phyloP scores from a whole-genome alignment of 2,888 invertebrate genomes.

The Folsomia manolachei region DNA sequence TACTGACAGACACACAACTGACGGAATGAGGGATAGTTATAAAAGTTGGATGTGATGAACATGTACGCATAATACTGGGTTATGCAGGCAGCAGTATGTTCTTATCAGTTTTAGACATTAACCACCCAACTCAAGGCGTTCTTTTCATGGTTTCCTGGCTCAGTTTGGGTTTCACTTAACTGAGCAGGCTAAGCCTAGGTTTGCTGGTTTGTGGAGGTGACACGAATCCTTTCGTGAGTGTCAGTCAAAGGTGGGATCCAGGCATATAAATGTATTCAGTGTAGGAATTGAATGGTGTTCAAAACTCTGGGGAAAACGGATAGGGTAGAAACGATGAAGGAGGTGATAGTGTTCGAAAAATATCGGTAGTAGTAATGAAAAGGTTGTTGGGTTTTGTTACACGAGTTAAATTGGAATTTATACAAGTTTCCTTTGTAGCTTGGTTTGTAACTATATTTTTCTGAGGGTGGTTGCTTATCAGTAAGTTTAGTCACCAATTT shows the following conservation, averaged over 20 bases:
- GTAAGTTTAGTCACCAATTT: background rate
- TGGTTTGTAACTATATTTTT: too few relatives aligned
- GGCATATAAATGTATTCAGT: background rate
- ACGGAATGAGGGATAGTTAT: background rate
- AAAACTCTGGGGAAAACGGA: background rate
- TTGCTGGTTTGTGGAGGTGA: background rate
- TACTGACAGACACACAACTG: too few relatives aligned
- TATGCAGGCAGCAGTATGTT: background rate
- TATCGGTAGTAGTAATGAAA: background rate
- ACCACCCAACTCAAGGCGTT: background rate
- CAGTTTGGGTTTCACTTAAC: too few relatives aligned
- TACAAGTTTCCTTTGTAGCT: too few relatives aligned
- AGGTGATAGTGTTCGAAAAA: background rate
- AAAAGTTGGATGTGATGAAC: background rate
- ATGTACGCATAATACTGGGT: background rate
- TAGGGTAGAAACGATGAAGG: background rate
- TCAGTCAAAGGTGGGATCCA: conserved; percentile 9
- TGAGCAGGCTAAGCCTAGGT: background rate
- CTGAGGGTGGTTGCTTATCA: too few relatives aligned
- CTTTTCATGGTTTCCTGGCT: background rate
- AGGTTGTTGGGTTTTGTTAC: background rate
- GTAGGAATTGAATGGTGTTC: background rate
- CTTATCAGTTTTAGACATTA: background rate
- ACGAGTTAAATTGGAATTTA: too few relatives aligned
- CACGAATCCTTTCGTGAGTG: conserved; percentile 12